These are phyloP conservation scores for Catocala sponsa DNA, from an alignment of 2,888 invertebrate genomes.

Conservation along the genomic window DNA sequence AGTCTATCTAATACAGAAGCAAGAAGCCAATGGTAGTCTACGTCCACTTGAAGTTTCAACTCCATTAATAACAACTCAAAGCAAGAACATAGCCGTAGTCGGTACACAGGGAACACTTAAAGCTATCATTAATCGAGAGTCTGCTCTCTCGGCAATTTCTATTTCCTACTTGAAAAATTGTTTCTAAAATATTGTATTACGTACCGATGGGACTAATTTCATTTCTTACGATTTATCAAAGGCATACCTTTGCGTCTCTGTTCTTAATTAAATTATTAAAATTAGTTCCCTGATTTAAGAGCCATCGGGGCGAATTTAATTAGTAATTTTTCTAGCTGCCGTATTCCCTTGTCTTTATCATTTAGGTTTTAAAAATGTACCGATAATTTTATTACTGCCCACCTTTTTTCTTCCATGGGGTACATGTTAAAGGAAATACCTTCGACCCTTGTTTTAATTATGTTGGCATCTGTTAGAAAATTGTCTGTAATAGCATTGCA, in stretches of 20 bases:
- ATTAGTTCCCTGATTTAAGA: slow-evolving; percentile 28
- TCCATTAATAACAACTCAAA: slow-evolving; percentile 44
- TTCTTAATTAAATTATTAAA: slow-evolving; percentile 42
- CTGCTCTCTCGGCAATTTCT: slow-evolving; percentile 54
- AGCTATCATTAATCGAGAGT: slow-evolving; percentile 59
- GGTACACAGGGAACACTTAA: slow-evolving; percentile 49
- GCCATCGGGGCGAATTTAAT: slow-evolving; percentile 18
- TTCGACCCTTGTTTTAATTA: too few relatives aligned
- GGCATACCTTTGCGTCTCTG: slow-evolving; percentile 5
- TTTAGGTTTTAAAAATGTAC: too few relatives aligned
- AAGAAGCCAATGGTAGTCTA: slow-evolving; percentile 2
- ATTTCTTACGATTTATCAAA: slow-evolving; percentile 46
- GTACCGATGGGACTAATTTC: slow-evolving; percentile 39
- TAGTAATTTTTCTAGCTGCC: too few relatives aligned
- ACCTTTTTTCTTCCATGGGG: too few relatives aligned
- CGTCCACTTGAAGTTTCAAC: slow-evolving; percentile 34
- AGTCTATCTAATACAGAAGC: background rate
- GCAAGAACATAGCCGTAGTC: slow-evolving; percentile 21
- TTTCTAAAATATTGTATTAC: slow-evolving; percentile 57
- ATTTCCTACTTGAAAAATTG: slow-evolving; percentile 62
- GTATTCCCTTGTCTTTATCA: too few relatives aligned
- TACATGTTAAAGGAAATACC: too few relatives aligned
- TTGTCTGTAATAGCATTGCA: too few relatives aligned
- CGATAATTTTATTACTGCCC: too few relatives aligned
- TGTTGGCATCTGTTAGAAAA: too few relatives aligned